Evolutionary conservation across 2,797 vertebrate genomes (phyloP).

Genomic region (Pseudomugil tenellus): DNA sequence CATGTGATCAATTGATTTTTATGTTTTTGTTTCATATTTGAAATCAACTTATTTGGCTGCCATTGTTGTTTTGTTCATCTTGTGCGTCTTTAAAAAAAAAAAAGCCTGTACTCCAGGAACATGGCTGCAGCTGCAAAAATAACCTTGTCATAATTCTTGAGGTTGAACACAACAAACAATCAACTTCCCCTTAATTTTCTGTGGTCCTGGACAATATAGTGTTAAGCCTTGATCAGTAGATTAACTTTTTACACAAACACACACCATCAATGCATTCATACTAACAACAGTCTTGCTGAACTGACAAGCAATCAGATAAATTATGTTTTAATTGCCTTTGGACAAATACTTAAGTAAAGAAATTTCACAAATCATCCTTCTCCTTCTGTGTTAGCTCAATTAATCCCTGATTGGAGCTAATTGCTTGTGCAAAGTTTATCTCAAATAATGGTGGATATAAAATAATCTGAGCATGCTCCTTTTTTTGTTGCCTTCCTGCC

Average conservation of each 20-base stretch:
- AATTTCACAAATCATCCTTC: conserved; percentile 63
- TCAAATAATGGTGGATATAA: conserved; percentile 66
- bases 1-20: not conserved
- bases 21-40: not conserved
- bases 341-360: conserved; percentile 62
- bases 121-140: not conserved
- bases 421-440: conserved; percentile 74
- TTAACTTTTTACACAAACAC: not conserved
- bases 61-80: not conserved
- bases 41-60: not conserved
- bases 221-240: conserved; percentile 1
- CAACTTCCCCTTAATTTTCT: conserved; percentile 2
- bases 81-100: not conserved
- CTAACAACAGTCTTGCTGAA: conserved; percentile 21
- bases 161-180: conserved; percentile 10
- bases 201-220: not conserved
- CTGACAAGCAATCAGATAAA: conserved; percentile 62
- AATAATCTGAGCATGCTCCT: conserved; percentile 58
- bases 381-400: conserved; percentile 81
- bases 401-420: conserved; percentile 84
- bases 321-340: conserved; percentile 77
- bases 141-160: conserved; percentile 13
- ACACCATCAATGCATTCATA: not conserved
- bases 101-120: not conserved
- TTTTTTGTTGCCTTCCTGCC: conserved; percentile 63